Evolutionary conservation across 1,140 invertebrate species (phyloP).

Genomic region (Rhopalosiphum maidis): DNA sequence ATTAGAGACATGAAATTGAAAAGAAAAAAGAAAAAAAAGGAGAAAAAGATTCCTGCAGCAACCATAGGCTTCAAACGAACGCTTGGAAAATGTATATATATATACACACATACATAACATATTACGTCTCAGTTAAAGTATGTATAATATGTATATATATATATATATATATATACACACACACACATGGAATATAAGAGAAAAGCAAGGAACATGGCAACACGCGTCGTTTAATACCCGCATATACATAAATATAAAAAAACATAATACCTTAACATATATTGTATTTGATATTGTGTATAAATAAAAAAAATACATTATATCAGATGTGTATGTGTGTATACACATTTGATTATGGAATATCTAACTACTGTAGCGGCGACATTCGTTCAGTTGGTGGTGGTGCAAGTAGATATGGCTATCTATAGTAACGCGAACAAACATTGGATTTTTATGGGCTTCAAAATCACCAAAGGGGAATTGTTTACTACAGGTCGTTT

Average conservation of each 20-base stretch:
- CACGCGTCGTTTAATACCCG: not conserved
- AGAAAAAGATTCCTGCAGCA: conserved; percentile 22
- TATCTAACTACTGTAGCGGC: not conserved
- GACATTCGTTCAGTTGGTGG: too few relatives aligned
- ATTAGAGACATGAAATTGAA: conserved; percentile 56
- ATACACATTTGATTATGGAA: not conserved
- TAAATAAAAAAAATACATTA: not conserved
- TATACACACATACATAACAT: not conserved
- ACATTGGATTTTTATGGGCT: conserved; percentile 22
- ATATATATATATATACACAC: not conserved
- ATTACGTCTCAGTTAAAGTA: not conserved
- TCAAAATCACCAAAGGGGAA: not conserved
- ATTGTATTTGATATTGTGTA: not conserved
- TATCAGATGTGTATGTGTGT: not conserved
- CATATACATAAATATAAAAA: not conserved
- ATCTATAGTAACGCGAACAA: not conserved
- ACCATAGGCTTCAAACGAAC: conserved; percentile 14
- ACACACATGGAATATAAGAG: too few relatives aligned
- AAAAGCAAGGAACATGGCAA: not conserved
- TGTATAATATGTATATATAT: too few relatives aligned
- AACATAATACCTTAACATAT: not conserved
- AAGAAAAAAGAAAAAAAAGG: not conserved
- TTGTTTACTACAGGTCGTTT: conserved; percentile 26
- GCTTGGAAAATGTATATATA: not conserved
- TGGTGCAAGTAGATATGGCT: not conserved